phyloP scores from a whole-genome alignment of 2,888 invertebrate genomes.

The Bedellia somnulentella region DNA sequence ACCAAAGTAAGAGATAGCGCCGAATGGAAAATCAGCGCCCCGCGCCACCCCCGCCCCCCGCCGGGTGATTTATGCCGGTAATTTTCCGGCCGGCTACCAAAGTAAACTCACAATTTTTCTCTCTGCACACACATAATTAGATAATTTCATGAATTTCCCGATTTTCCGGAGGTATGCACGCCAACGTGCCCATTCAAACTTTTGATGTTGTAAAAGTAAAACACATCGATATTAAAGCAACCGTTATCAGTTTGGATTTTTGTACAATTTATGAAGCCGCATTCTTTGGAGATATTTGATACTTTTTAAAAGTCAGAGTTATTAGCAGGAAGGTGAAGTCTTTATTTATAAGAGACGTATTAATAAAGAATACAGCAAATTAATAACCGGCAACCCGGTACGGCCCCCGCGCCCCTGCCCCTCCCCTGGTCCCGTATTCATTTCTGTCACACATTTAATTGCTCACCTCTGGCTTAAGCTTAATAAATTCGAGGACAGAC shows the following conservation, averaged over 20 bases:
- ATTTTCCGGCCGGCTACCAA: conserved; percentile 56
- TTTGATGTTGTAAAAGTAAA: no score
- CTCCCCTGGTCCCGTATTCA: conserved; percentile 43
- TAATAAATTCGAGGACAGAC: conserved; percentile 56
- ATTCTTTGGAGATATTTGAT: no score
- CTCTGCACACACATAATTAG: conserved; percentile 53
- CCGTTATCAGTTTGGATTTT: no score
- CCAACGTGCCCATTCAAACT: no score
- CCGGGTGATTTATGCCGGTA: conserved; percentile 50
- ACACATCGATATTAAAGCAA: no score
- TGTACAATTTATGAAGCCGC: no score
- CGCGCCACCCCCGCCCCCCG: conserved; percentile 22
- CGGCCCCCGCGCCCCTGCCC: conserved; percentile 18
- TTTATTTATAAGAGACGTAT: conserved; percentile 29
- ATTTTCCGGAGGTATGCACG: no score
- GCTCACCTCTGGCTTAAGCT: conserved; percentile 53
- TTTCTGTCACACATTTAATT: conserved; percentile 57
- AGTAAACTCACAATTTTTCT: conserved; percentile 55
- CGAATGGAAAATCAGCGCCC: conserved; percentile 52
- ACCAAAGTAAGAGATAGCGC: conserved; percentile 48
- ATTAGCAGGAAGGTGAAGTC: conserved; percentile 10
- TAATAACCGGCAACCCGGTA: conserved; percentile 26
- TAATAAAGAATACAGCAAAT: conserved; percentile 39
- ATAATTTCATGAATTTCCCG: conserved; percentile 42
- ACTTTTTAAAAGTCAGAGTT: conserved; percentile 7